These are phyloP conservation scores for Clarias magur DNA, from an alignment of 2,113 vertebrate species.

Conservation along the genomic window DNA sequence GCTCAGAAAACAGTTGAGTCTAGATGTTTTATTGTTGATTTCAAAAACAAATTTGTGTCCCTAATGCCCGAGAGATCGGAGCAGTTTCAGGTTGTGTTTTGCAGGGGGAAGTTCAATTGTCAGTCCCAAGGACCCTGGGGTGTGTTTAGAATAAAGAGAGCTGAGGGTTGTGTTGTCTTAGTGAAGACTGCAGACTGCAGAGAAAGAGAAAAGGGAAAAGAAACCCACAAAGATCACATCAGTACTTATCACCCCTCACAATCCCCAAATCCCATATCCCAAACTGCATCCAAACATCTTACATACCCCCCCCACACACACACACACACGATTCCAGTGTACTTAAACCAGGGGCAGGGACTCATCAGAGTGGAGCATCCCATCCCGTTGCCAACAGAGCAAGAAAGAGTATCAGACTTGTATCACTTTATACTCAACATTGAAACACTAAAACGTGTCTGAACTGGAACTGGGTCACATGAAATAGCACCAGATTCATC, in stretches of 20 bases:
- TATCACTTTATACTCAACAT: neutral
- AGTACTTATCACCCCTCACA: neutral
- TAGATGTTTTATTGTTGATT: neutral
- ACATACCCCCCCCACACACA: neutral
- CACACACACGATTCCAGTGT: neutral
- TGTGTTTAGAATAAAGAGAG: neutral
- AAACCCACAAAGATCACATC: neutral
- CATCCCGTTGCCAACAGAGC: neutral
- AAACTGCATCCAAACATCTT: neutral
- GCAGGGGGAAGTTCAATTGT: neutral
- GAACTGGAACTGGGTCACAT: neutral
- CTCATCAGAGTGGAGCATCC: neutral
- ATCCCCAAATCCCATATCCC: neutral
- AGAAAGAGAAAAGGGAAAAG: neutral
- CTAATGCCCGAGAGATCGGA: neutral
- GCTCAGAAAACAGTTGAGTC: constrained; percentile 23
- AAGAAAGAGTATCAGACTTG: too few species aligned
- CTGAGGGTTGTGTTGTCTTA: neutral
- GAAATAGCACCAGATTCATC: neutral
- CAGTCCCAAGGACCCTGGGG: neutral
- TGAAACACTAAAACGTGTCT: neutral
- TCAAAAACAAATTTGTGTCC: neutral
- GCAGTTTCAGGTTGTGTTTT: neutral
- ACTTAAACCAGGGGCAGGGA: neutral
- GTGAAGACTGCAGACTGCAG: neutral